phyloP scores from a whole-genome alignment of 2,113 vertebrate genomes.

The Oceanodroma tethys region DNA sequence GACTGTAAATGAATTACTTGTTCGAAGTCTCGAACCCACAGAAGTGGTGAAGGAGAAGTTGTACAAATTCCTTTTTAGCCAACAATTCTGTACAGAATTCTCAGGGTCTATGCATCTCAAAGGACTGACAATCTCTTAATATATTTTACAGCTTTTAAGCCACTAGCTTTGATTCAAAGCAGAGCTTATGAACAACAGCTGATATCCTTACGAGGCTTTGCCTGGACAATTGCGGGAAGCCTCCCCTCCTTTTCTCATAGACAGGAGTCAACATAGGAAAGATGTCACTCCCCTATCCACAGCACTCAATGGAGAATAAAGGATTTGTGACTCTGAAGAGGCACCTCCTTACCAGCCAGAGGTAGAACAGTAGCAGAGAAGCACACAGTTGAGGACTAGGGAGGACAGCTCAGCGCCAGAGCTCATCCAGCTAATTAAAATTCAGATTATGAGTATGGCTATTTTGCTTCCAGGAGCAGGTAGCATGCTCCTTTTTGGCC shows the following conservation, averaged over 20 bases:
- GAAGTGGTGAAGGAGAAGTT: not conserved
- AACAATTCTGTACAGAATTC: not conserved
- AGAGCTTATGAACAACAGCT: not conserved
- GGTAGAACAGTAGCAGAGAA: not conserved
- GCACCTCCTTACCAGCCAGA: not conserved
- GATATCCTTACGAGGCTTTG: not conserved
- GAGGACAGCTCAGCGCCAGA: not conserved
- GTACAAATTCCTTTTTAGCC: not conserved
- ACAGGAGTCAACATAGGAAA: not conserved
- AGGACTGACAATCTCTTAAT: not conserved
- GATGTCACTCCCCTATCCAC: not conserved
- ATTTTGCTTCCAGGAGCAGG: not conserved
- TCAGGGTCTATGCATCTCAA: not conserved
- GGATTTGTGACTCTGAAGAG: not conserved
- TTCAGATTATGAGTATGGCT: not conserved
- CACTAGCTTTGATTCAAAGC: not conserved
- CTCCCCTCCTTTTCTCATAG: not conserved
- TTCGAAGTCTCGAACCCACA: not conserved
- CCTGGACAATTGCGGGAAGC: not conserved
- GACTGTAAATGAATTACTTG: not conserved
- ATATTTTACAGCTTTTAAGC: not conserved
- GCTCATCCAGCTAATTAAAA: not conserved
- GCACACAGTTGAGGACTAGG: not conserved
- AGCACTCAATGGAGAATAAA: not conserved
- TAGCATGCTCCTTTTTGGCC: not conserved